Percentiles rank a stretch among this genome's conserved stretches.
Evolutionary conservation across 1,140 invertebrate genomes (phyloP).

Genomic region (Muscidifurax raptorellus): DNA sequence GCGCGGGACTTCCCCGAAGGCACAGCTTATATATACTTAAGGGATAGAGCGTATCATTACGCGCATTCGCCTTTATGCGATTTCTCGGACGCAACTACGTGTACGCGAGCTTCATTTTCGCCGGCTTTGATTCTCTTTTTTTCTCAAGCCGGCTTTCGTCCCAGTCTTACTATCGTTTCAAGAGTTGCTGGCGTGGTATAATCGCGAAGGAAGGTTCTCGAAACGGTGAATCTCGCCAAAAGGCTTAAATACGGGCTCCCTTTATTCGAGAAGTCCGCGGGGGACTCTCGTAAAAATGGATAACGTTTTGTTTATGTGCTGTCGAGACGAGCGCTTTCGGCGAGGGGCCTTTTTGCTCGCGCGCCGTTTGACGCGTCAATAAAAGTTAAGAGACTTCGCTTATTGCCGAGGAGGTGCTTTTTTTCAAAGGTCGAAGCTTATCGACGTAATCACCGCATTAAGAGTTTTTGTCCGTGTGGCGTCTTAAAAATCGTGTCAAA

Average conservation of each 20-base stretch:
- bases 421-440: background rate
- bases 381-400: slow-evolving; percentile 1
- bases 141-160: background rate
- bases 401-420: background rate
- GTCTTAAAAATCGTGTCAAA: background rate
- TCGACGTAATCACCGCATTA: slow-evolving; percentile 4
- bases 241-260: slow-evolving; percentile 34
- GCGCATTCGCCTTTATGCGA: slow-evolving; percentile 60
- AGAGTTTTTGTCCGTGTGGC: slow-evolving; percentile 13
- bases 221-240: slow-evolving; percentile 43
- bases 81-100: slow-evolving; percentile 57
- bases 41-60: slow-evolving; percentile 64
- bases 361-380: slow-evolving; percentile 6
- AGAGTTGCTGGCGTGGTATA: background rate
- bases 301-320: slow-evolving; percentile 43
- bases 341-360: background rate
- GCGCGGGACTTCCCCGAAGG: slow-evolving; percentile 56
- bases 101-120: slow-evolving; percentile 44
- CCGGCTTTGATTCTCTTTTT: slow-evolving; percentile 33
- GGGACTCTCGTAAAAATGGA: slow-evolving; percentile 45
- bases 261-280: background rate
- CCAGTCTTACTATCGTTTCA: background rate
- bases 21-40: slow-evolving; percentile 58
- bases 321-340: background rate
- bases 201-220: background rate